Base-by-base conservation (phyloP, 1,140 invertebrate species). In the Pristionchus pacificus region DNA sequence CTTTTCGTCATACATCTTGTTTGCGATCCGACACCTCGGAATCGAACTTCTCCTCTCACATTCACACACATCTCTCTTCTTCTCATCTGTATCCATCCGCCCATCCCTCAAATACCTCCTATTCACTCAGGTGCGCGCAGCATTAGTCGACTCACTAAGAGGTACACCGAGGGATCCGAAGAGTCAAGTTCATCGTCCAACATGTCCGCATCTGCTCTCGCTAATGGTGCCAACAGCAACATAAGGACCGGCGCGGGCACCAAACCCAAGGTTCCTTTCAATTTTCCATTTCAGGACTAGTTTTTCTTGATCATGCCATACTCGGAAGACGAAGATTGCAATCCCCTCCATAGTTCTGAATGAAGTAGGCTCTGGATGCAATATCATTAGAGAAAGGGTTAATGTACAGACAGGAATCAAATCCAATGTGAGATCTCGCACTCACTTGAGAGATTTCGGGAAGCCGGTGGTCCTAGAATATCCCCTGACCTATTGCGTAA, bases 211-310 rank as follows among this genome's bases (percentile, higher is more conserved):
- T 38, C 27, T 58, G 38, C 19, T 27, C 59, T 14, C 25, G 27
- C n/a, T 31, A 57, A 24, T 29, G 58, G 24, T 33, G 30, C n/a
- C 15, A 57, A 32, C 55, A 30, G 60, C 13, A 33, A 62, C 2
- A 32, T 31, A 3, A 32, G 27, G 31, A 65, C 60, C 6, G 77
- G 75, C 24, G 63, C 71, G n/a, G 78, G 78, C 2, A 79, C 78
- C 15, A 79, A 79, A 28, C 78, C 78, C 24, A 79, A 79, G 71
- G 77, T 78, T 33, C 38, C 19, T 19, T 49, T 49, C 38, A 49
- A 6, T 10, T 6, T 19, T 49, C 6, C 6, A 19, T 10, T 49
- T 49, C 19, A 49, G 19, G 6, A 49, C 38, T 6, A 49, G 38
- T 49, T 10, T 10, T 49, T 49, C n/a, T n/a, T n/a, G n/a, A n/a